phyloP scores from a whole-genome alignment of 2,113 vertebrate genomes.

The Halichoerus grypus region DNA sequence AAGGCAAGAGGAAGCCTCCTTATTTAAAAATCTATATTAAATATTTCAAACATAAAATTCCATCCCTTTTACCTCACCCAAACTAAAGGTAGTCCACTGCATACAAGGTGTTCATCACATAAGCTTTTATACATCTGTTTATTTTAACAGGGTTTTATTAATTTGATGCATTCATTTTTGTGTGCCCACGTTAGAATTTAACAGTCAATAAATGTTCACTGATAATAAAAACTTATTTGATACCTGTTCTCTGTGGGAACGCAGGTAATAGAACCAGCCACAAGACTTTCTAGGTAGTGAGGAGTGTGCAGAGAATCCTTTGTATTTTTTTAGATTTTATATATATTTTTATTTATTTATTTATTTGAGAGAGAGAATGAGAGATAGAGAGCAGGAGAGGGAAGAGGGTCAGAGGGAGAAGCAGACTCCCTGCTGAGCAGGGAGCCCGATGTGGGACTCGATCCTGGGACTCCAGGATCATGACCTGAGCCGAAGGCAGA shows the following conservation, averaged over 20 bases:
- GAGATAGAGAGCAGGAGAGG: too few relatives aligned
- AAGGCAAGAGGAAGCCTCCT: not conserved
- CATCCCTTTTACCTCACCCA: not conserved
- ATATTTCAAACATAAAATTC: conserved; percentile 13
- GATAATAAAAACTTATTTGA: conserved; percentile 12
- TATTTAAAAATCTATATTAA: not conserved
- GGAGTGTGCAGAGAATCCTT: not conserved
- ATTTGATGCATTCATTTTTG: not conserved
- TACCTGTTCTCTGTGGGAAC: conserved; percentile 9
- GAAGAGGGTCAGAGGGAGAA: too few relatives aligned
- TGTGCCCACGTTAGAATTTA: not conserved
- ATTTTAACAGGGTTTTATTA: conserved; percentile 27
- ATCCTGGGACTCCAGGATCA: too few relatives aligned
- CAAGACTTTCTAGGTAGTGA: not conserved
- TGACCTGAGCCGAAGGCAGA: too few relatives aligned
- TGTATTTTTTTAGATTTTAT: not conserved
- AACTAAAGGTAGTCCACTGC: not conserved
- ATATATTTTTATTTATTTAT: too few relatives aligned
- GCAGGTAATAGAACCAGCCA: not conserved
- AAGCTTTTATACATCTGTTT: not conserved
- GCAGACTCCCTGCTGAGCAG: too few relatives aligned
- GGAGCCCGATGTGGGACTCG: too few relatives aligned
- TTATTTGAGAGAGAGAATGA: too few relatives aligned
- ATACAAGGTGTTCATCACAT: not conserved
- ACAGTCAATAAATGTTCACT: not conserved